Conservation (phyloP, 2,797 vertebrate species). For the Leuciscus waleckii region DNA sequence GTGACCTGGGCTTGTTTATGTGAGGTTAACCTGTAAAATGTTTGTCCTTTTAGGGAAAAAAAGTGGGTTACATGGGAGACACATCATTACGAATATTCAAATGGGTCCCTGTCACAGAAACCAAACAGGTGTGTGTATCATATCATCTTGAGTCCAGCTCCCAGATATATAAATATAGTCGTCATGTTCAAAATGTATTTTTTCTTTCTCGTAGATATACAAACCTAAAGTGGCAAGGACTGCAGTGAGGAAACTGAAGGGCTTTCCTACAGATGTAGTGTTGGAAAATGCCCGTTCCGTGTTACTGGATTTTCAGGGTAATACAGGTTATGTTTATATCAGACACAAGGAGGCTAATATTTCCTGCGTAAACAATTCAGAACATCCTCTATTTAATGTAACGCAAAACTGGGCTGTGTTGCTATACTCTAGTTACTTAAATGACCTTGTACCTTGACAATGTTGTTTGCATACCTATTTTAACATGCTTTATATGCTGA, state of each 20-base stretch:
- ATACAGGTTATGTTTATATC: conserved; percentile 19
- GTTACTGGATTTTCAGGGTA: conserved; percentile 95
- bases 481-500: not conserved
- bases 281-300: conserved; percentile 89
- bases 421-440: not conserved
- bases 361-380: conserved; percentile 23
- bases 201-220: conserved; percentile 82
- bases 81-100: conserved; percentile 97
- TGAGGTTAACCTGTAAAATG: conserved; percentile 38
- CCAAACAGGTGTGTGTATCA: conserved; percentile 86
- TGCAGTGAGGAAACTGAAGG: conserved; percentile 84
- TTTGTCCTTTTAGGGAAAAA: conserved; percentile 87
- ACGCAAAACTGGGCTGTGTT: not conserved
- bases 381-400: conserved; percentile 3
- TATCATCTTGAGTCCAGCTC: not conserved
- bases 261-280: conserved; percentile 84
- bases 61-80: conserved; percentile 98
- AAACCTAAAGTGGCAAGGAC: conserved; percentile 87
- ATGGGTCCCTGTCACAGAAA: conserved; percentile 96
- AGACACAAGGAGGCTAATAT: conserved; percentile 8
- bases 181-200: not conserved
- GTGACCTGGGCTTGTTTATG: conserved; percentile 4
- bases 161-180: not conserved
- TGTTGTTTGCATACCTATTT: not conserved
- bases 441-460: conserved; percentile 16